Evolutionary conservation across 35 echinoderm and acorn worm genomes (phyloP), one percentile per base, ranked within the genome.

Genomic region (Lytechinus pictus): DNA sequence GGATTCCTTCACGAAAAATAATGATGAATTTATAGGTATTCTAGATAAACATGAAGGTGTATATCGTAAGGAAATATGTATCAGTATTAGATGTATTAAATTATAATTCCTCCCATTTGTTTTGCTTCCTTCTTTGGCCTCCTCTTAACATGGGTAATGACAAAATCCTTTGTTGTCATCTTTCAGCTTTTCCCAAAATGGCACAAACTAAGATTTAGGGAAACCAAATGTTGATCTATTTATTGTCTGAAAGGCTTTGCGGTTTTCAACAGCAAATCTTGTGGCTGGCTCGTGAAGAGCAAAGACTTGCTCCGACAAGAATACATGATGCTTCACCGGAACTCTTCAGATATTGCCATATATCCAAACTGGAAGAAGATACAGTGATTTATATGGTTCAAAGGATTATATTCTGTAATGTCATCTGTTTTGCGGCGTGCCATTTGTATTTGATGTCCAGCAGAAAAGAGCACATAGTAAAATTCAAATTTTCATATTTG

Each of bases 101-200:
- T 44, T 44, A 44, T 0, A 44, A 44, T 44, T 44, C 33, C 33
- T 2, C 0, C 33, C 33, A 44, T 44, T 44, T 44, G 33, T 44
- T 44, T 44, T 44, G 33, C 33, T 44, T 44, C 33, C 33, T 44
- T 44, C 33, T 44, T 44, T 79, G 21, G 66, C 19, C 66, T 79
- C 66, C 19, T 79, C 66, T 79, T 79, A 24, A 79, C 66, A 24
- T n/a, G 14, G 66, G 8, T 19, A 79, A 14, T 79, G 66, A 79
- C 66, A 79, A 79, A 79, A 79, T 16, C 66, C 66, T 79, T 79
- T n/a, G 66, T 79, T 79, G 66, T 79, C 66, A 5, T 79, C 66
- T 79, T 79, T 79, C 66, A 79, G 66, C 66, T 16, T 79, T 79
- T 79, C 66, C 66, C 66, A 79, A 79, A 79, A 79, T 24, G 66